phyloP scores from a whole-genome alignment of 2,797 vertebrate species.

The Cryptoprocta ferox region DNA sequence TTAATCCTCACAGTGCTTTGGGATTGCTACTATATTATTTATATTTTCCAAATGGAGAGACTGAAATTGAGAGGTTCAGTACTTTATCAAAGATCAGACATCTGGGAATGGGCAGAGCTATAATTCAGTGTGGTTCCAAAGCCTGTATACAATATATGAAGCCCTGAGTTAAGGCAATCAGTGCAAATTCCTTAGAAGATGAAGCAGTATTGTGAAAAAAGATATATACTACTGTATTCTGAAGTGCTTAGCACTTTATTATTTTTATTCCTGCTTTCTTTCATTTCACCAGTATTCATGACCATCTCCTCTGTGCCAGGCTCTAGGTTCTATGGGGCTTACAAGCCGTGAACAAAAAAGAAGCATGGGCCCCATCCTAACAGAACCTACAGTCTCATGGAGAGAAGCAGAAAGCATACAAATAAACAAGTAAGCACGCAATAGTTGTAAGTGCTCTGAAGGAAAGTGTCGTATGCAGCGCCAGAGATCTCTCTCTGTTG shows the following conservation, averaged over 20 bases:
- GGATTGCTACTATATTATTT: neutral
- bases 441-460: neutral
- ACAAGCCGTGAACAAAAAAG: neutral
- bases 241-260: neutral
- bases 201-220: neutral
- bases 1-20: neutral
- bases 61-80: neutral
- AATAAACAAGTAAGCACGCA: rapidly evolving
- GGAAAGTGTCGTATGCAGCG: neutral
- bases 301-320: neutral
- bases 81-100: neutral
- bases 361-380: neutral
- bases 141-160: neutral
- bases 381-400: neutral
- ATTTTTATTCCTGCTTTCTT: neutral
- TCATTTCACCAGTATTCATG: neutral
- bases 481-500: neutral
- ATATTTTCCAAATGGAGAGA: neutral
- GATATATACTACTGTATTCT: neutral
- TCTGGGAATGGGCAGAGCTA: neutral
- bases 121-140: neutral
- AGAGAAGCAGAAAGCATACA: neutral
- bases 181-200: neutral
- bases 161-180: neutral
- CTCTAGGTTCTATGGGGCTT: neutral